These are phyloP conservation scores for Drosophila auraria DNA, from an alignment of 1,140 invertebrate species.

Conservation along the genomic window DNA sequence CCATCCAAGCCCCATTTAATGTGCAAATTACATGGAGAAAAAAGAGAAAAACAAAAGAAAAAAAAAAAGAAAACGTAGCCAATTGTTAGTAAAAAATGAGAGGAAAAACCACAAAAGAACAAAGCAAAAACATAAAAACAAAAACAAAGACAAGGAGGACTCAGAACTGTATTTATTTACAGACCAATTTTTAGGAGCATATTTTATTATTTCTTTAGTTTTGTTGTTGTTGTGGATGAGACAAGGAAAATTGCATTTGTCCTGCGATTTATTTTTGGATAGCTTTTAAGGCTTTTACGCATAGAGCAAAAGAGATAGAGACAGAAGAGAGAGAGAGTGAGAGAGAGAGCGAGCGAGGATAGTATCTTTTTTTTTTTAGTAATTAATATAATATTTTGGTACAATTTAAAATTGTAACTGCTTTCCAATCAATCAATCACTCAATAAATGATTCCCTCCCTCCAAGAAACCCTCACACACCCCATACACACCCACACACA, in stretches of 20 bases:
- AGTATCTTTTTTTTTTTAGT: slow-evolving; percentile 38
- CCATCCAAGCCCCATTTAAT: slow-evolving; percentile 29
- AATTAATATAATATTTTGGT: slow-evolving; percentile 53
- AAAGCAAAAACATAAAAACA: slow-evolving; percentile 12
- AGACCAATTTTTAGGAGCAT: slow-evolving; percentile 14
- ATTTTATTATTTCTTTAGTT: slow-evolving; percentile 35
- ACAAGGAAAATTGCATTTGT: slow-evolving; percentile 12
- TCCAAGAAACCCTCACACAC: slow-evolving; percentile 11
- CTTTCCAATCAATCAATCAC: slow-evolving; percentile 34
- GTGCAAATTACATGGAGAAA: slow-evolving; percentile 7
- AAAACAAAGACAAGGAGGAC: slow-evolving; percentile 31
- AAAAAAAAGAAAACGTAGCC: slow-evolving; percentile 22
- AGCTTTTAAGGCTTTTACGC: slow-evolving; percentile 28
- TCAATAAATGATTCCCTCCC: slow-evolving; percentile 40
- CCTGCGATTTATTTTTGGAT: slow-evolving; percentile 36
- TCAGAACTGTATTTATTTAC: slow-evolving; percentile 57
- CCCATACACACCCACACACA: slow-evolving; percentile 17
- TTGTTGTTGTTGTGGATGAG: slow-evolving; percentile 26
- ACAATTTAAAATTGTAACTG: slow-evolving; percentile 65
- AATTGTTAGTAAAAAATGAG: slow-evolving; percentile 42
- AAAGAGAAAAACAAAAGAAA: not conserved
- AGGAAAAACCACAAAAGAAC: slow-evolving; percentile 25
- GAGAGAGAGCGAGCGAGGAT: not conserved
- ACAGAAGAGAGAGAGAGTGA: not conserved
- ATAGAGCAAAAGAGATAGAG: slow-evolving; percentile 15